phyloP scores from a whole-genome alignment of 1,140 invertebrate genomes.

The Lepidurus arcticus region DNA sequence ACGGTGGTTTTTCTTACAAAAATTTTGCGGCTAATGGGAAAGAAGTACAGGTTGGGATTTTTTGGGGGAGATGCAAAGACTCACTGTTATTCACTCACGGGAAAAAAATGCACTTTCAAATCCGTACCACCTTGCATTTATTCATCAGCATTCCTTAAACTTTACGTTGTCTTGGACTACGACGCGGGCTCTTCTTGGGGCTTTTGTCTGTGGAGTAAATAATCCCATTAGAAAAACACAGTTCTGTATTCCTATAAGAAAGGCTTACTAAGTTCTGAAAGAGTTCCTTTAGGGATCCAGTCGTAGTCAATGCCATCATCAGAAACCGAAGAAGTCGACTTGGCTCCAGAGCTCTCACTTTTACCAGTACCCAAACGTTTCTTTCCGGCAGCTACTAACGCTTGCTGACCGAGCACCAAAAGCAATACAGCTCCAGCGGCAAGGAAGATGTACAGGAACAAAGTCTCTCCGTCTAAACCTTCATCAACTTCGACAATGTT shows the following conservation, averaged over 20 bases:
- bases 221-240: neutral
- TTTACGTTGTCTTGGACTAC: slow-evolving; percentile 34
- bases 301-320: slow-evolving; percentile 92
- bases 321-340: slow-evolving; percentile 67
- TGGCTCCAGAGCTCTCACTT: slow-evolving; percentile 57
- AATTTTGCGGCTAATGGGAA: slow-evolving; percentile 3
- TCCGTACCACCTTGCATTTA: neutral
- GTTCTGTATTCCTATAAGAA: neutral
- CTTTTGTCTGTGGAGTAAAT: slow-evolving; percentile 34
- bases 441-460: slow-evolving; percentile 94
- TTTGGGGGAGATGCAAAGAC: neutral
- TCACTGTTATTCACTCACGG: slow-evolving; percentile 14
- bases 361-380: slow-evolving; percentile 50
- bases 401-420: slow-evolving; percentile 84
- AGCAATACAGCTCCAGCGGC: slow-evolving; percentile 80
- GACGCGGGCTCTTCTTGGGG: slow-evolving; percentile 35
- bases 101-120: slow-evolving; percentile 23
- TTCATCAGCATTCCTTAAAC: slow-evolving; percentile 29
- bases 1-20: neutral
- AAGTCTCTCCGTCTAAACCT: slow-evolving; percentile 94
- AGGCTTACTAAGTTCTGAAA: slow-evolving; percentile 69
- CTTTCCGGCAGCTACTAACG: slow-evolving; percentile 66
- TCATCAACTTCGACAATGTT: slow-evolving; percentile 94
- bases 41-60: neutral
- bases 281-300: slow-evolving; percentile 89